Conservation (phyloP, 37 sponge, comb jelly and placozoan species). For the Spongilla lacustris region DNA sequence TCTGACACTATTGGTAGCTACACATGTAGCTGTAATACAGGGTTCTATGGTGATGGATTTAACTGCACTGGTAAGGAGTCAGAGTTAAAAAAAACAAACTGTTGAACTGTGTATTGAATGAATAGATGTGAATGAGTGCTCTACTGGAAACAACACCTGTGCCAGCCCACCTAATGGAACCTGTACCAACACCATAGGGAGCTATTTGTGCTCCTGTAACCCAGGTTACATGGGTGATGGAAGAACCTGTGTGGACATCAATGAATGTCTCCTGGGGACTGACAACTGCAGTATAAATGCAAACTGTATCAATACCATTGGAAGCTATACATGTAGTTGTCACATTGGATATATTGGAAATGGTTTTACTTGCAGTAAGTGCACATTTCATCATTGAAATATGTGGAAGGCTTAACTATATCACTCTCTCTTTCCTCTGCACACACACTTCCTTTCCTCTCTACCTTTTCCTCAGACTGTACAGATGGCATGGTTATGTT, state of each 20-base stretch:
- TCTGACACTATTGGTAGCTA: constrained; percentile 41
- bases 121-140: constrained; percentile 49
- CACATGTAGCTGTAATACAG: constrained; percentile 43
- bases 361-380: not conserved
- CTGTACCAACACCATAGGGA: constrained; percentile 44
- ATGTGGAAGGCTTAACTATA: not conserved
- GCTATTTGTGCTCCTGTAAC: constrained; percentile 36
- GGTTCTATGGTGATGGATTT: constrained; percentile 31
- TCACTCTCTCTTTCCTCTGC: not conserved
- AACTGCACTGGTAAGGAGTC: constrained; percentile 12
- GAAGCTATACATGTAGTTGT: not conserved
- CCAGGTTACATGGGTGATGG: constrained; percentile 34
- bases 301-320: constrained; percentile 10
- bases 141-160: not conserved
- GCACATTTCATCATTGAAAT: not conserved
- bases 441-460: not conserved
- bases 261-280: not conserved
- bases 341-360: not conserved
- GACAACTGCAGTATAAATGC: constrained; percentile 12
- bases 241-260: constrained; percentile 4
- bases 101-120: not conserved
- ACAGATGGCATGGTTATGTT: not conserved
- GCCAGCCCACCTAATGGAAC: not conserved
- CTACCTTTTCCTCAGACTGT: constrained; percentile 42
- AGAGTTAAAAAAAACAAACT: no score